Evolutionary conservation across 2,888 invertebrate species (phyloP).

Genomic region (Heteromyza rotundicornis): DNA sequence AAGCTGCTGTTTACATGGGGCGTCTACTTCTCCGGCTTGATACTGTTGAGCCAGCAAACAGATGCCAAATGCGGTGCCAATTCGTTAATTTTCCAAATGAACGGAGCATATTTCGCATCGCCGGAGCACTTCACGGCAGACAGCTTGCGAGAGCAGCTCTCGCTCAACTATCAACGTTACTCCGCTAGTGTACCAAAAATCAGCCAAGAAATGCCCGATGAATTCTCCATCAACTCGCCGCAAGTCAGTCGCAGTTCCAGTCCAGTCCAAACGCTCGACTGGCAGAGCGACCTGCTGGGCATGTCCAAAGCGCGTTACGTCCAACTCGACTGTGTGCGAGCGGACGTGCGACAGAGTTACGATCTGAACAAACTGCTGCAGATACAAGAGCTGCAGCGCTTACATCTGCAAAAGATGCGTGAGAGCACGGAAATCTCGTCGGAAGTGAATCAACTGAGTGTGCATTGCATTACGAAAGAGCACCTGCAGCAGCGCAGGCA

Average conservation of each 20-base stretch:
- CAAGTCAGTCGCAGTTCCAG: conserved; percentile 52
- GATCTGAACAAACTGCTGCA: conserved; percentile 73
- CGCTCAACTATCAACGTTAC: conserved; percentile 45
- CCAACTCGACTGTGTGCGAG: conserved; percentile 63
- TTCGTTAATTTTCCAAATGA: conserved; percentile 83
- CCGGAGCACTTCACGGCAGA: conserved; percentile 60
- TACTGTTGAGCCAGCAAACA: conserved; percentile 63
- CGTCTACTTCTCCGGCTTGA: conserved; percentile 82
- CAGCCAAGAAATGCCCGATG: conserved; percentile 29
- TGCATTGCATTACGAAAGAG: conserved; percentile 50
- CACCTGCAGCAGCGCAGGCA: conserved; percentile 41
- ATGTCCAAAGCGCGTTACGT: conserved; percentile 57
- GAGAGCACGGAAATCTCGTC: conserved; percentile 66
- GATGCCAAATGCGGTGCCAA: conserved; percentile 50
- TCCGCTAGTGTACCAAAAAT: conserved; percentile 35
- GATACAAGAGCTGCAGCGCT: conserved; percentile 74
- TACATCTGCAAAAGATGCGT: conserved; percentile 72
- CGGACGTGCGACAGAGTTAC: conserved; percentile 76
- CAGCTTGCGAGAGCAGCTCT: conserved; percentile 45
- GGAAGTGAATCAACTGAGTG: conserved; percentile 65
- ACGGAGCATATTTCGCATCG: conserved; percentile 83
- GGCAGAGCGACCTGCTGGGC: conserved; percentile 33
- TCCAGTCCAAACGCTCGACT: conserved; percentile 36
- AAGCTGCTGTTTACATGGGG: conserved; percentile 80
- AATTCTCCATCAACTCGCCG: conserved; percentile 52